Percentiles rank a stretch among this genome's conserved stretches.
These are phyloP conservation scores for Sussaba pulchella DNA, from an alignment of 2,888 invertebrate species.

Conservation along the genomic window DNA sequence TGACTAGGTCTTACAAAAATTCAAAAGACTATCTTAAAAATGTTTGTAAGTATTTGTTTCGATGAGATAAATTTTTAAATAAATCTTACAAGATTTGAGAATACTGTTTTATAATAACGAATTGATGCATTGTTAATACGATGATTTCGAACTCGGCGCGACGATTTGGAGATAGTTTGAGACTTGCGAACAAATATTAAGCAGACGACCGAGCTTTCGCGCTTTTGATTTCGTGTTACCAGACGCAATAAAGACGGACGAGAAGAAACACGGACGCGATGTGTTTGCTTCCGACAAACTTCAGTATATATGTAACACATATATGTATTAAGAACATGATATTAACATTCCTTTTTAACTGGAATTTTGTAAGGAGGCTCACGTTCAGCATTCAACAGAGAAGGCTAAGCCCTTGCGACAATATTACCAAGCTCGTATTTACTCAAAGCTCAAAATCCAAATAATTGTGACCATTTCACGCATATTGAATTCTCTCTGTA, in stretches of 20 bases:
- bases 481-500: neutral
- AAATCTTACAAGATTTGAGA: too few species aligned
- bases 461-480: neutral
- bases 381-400: neutral
- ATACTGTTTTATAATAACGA: too few species aligned
- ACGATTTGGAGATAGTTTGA: too few species aligned
- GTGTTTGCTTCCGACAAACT: constrained; percentile 24
- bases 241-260: neutral
- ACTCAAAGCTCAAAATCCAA: neutral
- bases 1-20: too few species aligned
- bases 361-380: neutral
- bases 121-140: neutral
- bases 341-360: constrained; percentile 30
- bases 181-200: too few species aligned
- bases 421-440: constrained; percentile 5
- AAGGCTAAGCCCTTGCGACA: neutral
- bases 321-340: constrained; percentile 27
- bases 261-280: neutral
- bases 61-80: too few species aligned
- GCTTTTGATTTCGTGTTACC: neutral
- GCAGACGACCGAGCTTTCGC: too few species aligned
- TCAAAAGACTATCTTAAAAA: too few species aligned
- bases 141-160: too few species aligned
- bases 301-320: neutral
- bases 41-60: too few species aligned